Evolutionary conservation across 2,113 vertebrate species (phyloP), one percentile per base, ranked within the genome.

Genomic region (Petroica traversi): DNA sequence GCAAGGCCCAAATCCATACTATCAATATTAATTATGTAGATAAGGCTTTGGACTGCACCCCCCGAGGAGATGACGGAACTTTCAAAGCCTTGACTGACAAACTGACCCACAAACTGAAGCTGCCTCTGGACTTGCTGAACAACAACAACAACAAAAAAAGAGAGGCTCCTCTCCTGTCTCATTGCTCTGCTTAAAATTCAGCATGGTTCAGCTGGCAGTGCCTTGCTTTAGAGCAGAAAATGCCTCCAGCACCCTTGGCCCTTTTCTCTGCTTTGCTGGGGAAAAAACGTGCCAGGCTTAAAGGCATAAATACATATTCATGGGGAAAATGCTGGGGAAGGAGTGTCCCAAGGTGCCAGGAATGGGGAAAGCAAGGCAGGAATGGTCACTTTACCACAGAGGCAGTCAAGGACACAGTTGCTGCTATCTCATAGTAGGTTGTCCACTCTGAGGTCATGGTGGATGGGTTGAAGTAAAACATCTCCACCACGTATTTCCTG

Each of bases 391-490:
- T 98, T 99, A 99, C 99, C 99, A 99, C 98, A 0, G 99, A 99
- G 11, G 99, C 98, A 46, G 99, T 99, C 94, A 99, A 88, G 10
- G 99, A 99, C 61, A 99, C 84, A 0, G 98, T 99, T 7, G 99
- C 99, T 28, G 99, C 99, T 64, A 99, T 99, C 97, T 99, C 99
- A 12, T 99, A 99, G 98, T 99, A 99, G 17, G 99, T 99, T 38
- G 98, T 99, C 99, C 99, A 99, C 97, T 99, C 99, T 0, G 99
- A 99, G 6, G 98, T 98, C 97, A 99, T 98, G 0, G 98, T 99
- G 29, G 98, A 96, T 0, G 99, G 99, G 96, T 99, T 99, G 98
- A 99, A 99, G 97, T 99, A 99, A 97, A 99, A 99, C 93, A 99
- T 99, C 97, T 99, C 99, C 43, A 99, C 98, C 20, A 99, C 97